A percentile compares a stretch with the other conserved stretches of the same genome.
phyloP scores from a whole-genome alignment of 2,797 vertebrate genomes.

The Botia kubotai region DNA sequence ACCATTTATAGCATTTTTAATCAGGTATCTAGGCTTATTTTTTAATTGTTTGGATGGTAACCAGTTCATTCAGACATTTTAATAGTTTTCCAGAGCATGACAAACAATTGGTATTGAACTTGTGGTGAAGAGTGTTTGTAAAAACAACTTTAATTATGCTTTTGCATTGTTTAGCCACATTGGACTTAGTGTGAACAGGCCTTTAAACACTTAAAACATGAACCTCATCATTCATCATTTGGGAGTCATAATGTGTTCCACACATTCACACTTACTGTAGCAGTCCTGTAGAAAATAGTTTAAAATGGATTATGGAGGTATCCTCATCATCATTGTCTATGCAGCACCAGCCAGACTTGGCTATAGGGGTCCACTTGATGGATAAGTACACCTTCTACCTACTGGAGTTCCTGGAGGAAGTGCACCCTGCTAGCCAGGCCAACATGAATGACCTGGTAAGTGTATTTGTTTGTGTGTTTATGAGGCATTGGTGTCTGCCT shows the following conservation, averaged over 20 bases:
- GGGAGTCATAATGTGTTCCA: neutral
- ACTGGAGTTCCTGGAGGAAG: slow-evolving; percentile 96
- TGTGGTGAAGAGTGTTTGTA: neutral
- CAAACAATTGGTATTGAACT: neutral
- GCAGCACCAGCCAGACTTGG: slow-evolving; percentile 95
- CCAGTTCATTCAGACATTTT: neutral
- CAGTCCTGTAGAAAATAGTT: neutral
- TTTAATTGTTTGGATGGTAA: neutral
- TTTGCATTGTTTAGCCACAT: neutral
- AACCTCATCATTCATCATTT: neutral
- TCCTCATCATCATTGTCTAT: slow-evolving; percentile 34
- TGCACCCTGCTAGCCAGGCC: slow-evolving; percentile 92
- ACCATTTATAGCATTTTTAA: neutral
- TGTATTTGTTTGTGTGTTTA: neutral
- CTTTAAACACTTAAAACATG: neutral
- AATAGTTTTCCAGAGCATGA: too few species aligned
- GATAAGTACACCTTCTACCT: slow-evolving; percentile 98
- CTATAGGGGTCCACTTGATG: slow-evolving; percentile 96
- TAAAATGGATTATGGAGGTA: neutral
- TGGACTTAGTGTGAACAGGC: neutral
- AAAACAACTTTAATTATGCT: neutral
- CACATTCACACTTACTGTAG: neutral
- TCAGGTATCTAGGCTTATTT: neutral
- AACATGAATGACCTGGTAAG: slow-evolving; percentile 96
- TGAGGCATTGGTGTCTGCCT: neutral